Evolutionary conservation across 2,797 vertebrate genomes (phyloP).

Genomic region (Gephyroberyx darwinii): DNA sequence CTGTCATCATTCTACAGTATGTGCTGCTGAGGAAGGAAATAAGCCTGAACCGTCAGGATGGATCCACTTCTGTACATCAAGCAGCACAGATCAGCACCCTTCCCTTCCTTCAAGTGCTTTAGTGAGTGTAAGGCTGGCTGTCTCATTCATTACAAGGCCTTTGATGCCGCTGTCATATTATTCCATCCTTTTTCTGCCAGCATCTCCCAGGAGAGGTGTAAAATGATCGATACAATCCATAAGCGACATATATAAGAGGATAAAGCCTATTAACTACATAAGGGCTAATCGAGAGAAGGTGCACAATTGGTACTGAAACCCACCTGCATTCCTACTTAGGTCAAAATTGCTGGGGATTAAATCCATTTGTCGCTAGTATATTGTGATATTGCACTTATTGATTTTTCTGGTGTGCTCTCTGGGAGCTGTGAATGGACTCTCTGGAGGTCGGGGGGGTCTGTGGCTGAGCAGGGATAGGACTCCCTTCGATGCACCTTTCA

Average conservation of each 20-base stretch:
- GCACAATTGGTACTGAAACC: slow-evolving; percentile 55
- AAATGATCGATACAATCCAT: slow-evolving; percentile 76
- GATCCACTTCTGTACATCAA: slow-evolving; percentile 37
- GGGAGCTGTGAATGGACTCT: slow-evolving; percentile 70
- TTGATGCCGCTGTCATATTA: slow-evolving; percentile 72
- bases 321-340: slow-evolving; percentile 60
- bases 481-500: slow-evolving; percentile 80
- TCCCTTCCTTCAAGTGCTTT: slow-evolving; percentile 30
- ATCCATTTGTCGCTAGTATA: slow-evolving; percentile 82
- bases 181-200: slow-evolving; percentile 51
- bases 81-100: slow-evolving; percentile 44
- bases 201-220: slow-evolving; percentile 61
- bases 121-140: slow-evolving; percentile 15
- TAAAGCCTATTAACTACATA: slow-evolving; percentile 75
- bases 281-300: slow-evolving; percentile 66
- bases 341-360: slow-evolving; percentile 79
- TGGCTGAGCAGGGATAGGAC: slow-evolving; percentile 74
- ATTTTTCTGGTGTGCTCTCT: slow-evolving; percentile 71
- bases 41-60: slow-evolving; percentile 28
- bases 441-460: slow-evolving; percentile 57
- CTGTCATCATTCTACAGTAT: slow-evolving; percentile 29
- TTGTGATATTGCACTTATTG: slow-evolving; percentile 82
- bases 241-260: slow-evolving; percentile 72
- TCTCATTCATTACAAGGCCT: slow-evolving; percentile 60
- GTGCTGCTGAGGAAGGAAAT: slow-evolving; percentile 31